These are phyloP conservation scores for Brenthis hecate DNA, from an alignment of 2,888 invertebrate species.

Conservation along the genomic window DNA sequence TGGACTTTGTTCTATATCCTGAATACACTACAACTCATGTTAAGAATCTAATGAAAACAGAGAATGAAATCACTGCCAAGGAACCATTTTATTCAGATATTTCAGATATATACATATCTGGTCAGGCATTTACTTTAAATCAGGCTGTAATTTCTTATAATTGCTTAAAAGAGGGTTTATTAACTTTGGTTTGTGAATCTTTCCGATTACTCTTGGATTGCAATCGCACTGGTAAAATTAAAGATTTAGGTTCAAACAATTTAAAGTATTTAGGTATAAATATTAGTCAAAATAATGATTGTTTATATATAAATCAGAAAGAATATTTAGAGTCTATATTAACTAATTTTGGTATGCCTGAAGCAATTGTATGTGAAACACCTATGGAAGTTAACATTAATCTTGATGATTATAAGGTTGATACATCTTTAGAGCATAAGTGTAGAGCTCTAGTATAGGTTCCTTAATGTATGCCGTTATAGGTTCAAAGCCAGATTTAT, in stretches of 20 bases:
- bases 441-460: conserved; percentile 38
- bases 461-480: conserved; percentile 38
- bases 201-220: too few species aligned
- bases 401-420: conserved; percentile 25
- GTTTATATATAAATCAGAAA: conserved; percentile 30
- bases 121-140: too few species aligned
- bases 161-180: too few species aligned
- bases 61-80: too few species aligned
- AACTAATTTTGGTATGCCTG: conserved; percentile 29
- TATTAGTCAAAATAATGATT: conserved; percentile 17
- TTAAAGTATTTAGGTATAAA: conserved; percentile 14
- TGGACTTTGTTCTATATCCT: too few species aligned
- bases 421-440: conserved; percentile 28
- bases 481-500: conserved; percentile 36
- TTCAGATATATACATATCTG: too few species aligned
- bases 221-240: conserved; percentile 19
- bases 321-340: conserved; percentile 31
- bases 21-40: too few species aligned
- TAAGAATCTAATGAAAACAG: too few species aligned
- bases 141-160: too few species aligned
- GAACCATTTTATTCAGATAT: too few species aligned
- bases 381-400: conserved; percentile 38
- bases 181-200: too few species aligned
- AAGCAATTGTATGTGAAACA: conserved; percentile 29
- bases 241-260: conserved; percentile 30